Evolutionary conservation across 2,888 invertebrate genomes (phyloP), one percentile per base, ranked within the genome.

Genomic region (Sylvicola fuscatus): DNA sequence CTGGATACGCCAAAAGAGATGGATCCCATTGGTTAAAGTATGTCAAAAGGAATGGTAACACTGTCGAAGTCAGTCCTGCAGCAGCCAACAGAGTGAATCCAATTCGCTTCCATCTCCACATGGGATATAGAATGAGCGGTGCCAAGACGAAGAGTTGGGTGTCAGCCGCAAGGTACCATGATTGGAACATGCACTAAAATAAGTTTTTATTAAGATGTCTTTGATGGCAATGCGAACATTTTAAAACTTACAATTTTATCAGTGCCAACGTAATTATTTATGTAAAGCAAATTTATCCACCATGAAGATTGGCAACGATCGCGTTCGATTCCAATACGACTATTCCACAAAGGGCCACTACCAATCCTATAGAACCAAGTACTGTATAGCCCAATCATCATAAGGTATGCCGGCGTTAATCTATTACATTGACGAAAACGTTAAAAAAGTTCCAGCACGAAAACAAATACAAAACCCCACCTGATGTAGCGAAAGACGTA

Each of bases 321-420:
- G 33, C 52, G 51, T 41, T 68, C 68, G 27, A 67, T 45, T n/a
- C 54, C 53, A 40, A 76, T 62, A 41, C 64, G 62, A 13, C 65
- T 60, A 27, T 70, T 61, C 83, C 82, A 83, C 33, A 81, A 56
- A 0, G 82, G 83, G 1, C 83, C 83, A 41, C 69, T 68, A 13
- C 73, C 76, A 15, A 78, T 53, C 48, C 70, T 68, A 3, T 69
- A 64, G 34, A 80, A 59, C 65, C 77, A 71, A 1, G 80, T 78
- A 52, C 72, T 70, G 51, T 79, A 78, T 46, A 81, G 69, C 14
- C 72, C 65, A 47, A 83, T 66, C 12, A 82, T 66, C 1, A 78
- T 66, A 38, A 71, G 49, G 46, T 82, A 82, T 1, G 77, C 72
- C 33, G 81, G 81, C 10, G 80, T 80, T 41, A 81, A 63, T 45